Evolutionary conservation across 2,797 vertebrate species (phyloP).

Genomic region (Hoplostethus atlanticus): DNA sequence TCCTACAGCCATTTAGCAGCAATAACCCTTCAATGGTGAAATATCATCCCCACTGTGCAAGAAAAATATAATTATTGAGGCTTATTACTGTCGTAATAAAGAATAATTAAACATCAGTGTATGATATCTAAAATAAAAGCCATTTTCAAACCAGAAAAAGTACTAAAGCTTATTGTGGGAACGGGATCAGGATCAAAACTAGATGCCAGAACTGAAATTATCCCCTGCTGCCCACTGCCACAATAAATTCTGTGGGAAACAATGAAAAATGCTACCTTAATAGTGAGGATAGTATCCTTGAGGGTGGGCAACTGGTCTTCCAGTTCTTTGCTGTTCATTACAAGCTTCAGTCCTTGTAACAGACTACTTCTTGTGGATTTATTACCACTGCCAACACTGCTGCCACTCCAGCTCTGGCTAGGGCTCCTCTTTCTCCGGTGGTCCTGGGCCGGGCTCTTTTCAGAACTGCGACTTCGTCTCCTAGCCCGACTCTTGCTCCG

Average conservation of each 20-base stretch:
- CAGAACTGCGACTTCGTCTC: constrained; percentile 70
- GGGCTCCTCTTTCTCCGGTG: constrained; percentile 57
- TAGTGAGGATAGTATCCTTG: constrained; percentile 91
- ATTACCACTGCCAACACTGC: constrained; percentile 25
- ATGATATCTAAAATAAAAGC: no score
- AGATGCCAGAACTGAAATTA: background rate
- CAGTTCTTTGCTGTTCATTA: constrained; percentile 86
- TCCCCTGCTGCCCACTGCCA: background rate
- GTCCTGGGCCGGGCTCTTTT: constrained; percentile 40
- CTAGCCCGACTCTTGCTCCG: constrained; percentile 55
- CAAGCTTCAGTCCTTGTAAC: constrained; percentile 80
- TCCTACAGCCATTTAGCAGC: no score
- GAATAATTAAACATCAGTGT: no score
- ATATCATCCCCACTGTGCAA: no score
- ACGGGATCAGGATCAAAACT: no score
- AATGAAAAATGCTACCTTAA: constrained; percentile 74
- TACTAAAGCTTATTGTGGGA: no score
- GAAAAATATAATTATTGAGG: no score
- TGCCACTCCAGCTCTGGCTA: constrained; percentile 21
- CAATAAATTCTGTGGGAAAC: background rate
- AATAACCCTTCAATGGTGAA: no score
- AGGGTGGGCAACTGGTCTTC: constrained; percentile 87
- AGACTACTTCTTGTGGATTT: constrained; percentile 65
- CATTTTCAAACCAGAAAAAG: no score
- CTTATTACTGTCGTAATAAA: no score